Conservation (phyloP, 2,113 vertebrate species). For the Indicator maculatus region DNA sequence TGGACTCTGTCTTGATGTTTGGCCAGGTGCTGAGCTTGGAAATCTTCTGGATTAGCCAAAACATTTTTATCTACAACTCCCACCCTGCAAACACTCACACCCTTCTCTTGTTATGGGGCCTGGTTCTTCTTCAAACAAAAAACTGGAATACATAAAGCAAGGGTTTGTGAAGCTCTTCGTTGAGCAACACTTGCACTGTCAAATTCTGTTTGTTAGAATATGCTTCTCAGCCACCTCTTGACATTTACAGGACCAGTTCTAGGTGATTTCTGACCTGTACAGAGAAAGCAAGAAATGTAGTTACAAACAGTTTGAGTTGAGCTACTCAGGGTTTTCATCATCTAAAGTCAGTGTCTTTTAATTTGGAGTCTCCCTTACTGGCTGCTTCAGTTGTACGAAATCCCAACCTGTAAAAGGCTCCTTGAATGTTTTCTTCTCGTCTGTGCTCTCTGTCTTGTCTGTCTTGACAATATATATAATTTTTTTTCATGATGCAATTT, state of each 20-base stretch:
- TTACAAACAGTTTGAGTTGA: background rate
- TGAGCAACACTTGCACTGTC: background rate
- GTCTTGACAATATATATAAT: too few species aligned
- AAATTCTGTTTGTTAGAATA: background rate
- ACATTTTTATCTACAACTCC: background rate
- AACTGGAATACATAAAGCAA: background rate
- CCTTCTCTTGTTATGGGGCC: background rate
- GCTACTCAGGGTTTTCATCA: background rate
- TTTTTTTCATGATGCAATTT: rapidly evolving
- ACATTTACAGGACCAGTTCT: background rate
- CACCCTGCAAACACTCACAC: background rate
- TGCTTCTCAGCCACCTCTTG: background rate
- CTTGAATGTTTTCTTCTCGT: background rate
- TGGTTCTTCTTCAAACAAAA: background rate
- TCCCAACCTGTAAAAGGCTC: background rate
- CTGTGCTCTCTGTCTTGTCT: background rate
- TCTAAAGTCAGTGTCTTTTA: background rate
- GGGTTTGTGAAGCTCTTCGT: background rate
- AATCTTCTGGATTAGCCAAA: background rate
- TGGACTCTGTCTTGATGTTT: background rate
- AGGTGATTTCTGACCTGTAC: background rate
- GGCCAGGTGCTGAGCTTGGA: constrained; percentile 31
- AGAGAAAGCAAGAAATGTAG: background rate
- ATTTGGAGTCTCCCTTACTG: background rate
- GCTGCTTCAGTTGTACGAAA: background rate